A percentile compares a stretch with the other conserved stretches of the same genome.
Conservation (phyloP, 2,888 invertebrate genomes). For the Eumerus sabulonum region DNA sequence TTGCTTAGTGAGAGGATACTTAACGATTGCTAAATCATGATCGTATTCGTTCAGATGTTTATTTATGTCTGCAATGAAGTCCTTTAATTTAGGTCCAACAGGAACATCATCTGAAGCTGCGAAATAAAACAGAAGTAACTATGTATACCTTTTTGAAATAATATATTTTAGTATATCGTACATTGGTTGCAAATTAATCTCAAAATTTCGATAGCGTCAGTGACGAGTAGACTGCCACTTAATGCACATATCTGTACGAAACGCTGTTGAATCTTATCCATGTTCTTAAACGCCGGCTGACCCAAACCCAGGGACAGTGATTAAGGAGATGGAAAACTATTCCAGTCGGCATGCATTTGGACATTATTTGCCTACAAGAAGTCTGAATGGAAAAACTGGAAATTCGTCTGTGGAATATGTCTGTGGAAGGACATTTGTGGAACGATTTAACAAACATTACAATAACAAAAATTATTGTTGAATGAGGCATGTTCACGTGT, state of each 20-base stretch:
- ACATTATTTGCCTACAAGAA: too few species aligned
- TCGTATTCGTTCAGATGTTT: constrained; percentile 67
- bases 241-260: constrained; percentile 71
- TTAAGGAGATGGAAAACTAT: too few species aligned
- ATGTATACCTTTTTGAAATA: not conserved
- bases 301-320: too few species aligned
- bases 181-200: constrained; percentile 69
- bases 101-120: constrained; percentile 70
- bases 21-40: constrained; percentile 71
- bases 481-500: too few species aligned
- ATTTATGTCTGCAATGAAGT: constrained; percentile 70
- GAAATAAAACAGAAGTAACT: constrained; percentile 3
- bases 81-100: constrained; percentile 42
- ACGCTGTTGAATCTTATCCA: constrained; percentile 67
- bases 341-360: too few species aligned
- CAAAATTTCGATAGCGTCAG: constrained; percentile 56
- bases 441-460: too few species aligned
- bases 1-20: constrained; percentile 70
- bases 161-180: constrained; percentile 40
- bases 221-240: constrained; percentile 65
- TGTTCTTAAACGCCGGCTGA: constrained; percentile 15
- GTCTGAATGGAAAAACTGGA: too few species aligned
- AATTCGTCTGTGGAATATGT: too few species aligned
- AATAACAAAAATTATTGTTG: too few species aligned
- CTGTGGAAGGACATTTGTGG: too few species aligned